phyloP scores from a whole-genome alignment of 2,888 invertebrate species.

The Volucella inflata region DNA sequence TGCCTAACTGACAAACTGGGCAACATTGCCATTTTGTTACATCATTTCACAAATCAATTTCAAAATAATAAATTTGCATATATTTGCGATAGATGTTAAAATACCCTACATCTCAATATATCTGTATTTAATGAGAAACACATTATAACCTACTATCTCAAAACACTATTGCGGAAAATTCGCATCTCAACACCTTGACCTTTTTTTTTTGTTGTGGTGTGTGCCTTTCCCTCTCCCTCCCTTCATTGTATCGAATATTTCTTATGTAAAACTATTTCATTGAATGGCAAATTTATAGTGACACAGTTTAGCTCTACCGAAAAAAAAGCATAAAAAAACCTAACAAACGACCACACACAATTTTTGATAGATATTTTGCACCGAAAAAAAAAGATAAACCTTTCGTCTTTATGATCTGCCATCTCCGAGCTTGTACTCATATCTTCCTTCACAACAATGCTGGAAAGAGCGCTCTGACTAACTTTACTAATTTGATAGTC shows the following conservation, averaged over 20 bases:
- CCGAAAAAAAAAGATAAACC: slow-evolving; percentile 53
- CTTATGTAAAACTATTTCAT: slow-evolving; percentile 55
- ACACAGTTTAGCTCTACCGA: slow-evolving; percentile 47
- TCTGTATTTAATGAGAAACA: slow-evolving; percentile 16
- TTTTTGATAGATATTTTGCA: slow-evolving; percentile 51
- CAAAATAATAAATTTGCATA: slow-evolving; percentile 45
- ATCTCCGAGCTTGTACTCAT: slow-evolving; percentile 11
- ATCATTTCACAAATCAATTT: slow-evolving; percentile 45
- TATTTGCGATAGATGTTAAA: slow-evolving; percentile 3
- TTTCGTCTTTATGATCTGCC: slow-evolving; percentile 60
- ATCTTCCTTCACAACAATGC: slow-evolving; percentile 11
- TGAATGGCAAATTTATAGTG: slow-evolving; percentile 61
- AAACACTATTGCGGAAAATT: slow-evolving; percentile 57
- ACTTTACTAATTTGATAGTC: slow-evolving; percentile 57
- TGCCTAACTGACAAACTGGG: slow-evolving; percentile 16
- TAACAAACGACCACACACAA: slow-evolving; percentile 52
- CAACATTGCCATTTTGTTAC: slow-evolving; percentile 61
- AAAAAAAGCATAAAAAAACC: slow-evolving; percentile 25
- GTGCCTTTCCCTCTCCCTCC: not conserved
- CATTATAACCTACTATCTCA: slow-evolving; percentile 3
- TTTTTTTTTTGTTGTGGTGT: slow-evolving; percentile 35
- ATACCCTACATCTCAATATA: slow-evolving; percentile 11
- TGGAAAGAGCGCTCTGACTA: slow-evolving; percentile 47
- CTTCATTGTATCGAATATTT: slow-evolving; percentile 12
- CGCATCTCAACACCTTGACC: slow-evolving; percentile 68